These are phyloP conservation scores for Muscicapa adusta DNA, from an alignment of 2,113 vertebrate genomes.

Conservation along the genomic window DNA sequence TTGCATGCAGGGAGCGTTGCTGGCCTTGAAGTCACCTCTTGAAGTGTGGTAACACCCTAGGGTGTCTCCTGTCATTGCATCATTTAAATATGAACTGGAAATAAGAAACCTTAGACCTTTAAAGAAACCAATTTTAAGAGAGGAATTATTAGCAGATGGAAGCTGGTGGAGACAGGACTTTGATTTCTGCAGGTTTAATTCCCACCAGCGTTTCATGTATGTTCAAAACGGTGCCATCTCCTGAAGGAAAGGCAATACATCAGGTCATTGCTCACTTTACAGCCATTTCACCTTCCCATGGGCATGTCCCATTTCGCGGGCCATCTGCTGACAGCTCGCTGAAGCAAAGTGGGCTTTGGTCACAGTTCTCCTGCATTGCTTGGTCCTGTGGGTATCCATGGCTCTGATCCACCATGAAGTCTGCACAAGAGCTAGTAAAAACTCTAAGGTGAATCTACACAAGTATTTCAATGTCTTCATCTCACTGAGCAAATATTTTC, in stretches of 20 bases:
- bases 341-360: background rate
- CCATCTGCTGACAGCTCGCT: background rate
- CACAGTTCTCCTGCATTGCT: background rate
- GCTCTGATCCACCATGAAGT: background rate
- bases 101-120: constrained; percentile 8
- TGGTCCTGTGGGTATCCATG: background rate
- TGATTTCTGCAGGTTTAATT: background rate
- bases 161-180: background rate
- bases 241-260: background rate
- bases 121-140: background rate
- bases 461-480: constrained; percentile 1
- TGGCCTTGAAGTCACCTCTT: constrained; percentile 59
- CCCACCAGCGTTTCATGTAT: background rate
- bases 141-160: background rate
- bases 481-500: constrained; percentile 18
- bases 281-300: background rate
- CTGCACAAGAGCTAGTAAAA: background rate
- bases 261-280: background rate
- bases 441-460: background rate
- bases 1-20: constrained; percentile 35
- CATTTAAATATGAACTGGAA: background rate
- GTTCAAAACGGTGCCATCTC: background rate
- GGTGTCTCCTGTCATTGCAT: constrained; percentile 51
- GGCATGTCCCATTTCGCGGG: background rate
- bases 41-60: constrained; percentile 42